Evolutionary conservation across 1,140 invertebrate species (phyloP), one percentile per base, ranked within the genome.

Genomic region (Caerostris extrusa): DNA sequence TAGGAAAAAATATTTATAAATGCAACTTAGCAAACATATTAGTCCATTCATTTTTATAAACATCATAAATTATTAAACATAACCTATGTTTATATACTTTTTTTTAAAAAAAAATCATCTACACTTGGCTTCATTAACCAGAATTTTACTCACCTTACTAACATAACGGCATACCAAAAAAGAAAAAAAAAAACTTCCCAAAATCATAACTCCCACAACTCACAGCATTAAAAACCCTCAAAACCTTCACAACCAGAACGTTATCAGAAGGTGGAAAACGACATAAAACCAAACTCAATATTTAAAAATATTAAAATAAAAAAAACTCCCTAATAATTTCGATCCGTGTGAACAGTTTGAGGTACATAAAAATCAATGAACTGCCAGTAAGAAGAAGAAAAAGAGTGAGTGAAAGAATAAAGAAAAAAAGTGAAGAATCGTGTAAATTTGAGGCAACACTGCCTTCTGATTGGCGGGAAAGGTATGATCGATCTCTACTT

Each of bases 311-410:
- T 34, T 34, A 1, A 34, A 34, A 34, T 1, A 34, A 34, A 34
- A 34, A 34, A 34, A 34, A 34, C 34, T 34, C 34, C 34, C 34
- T 64, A 19, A 14, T 87, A 4, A 87, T 67, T 87, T 64, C 85
- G 34, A 87, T 87, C 34, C 85, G 85, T 87, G 56, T 87, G 71
- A 77, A 77, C 71, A 77, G n/a, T 87, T 61, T 87, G 19, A 8
- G n/a, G 34, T 34, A n/a, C 60, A 64, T 87, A 87, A 87, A 87
- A 87, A 87, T 87, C 85, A 87, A 87, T 87, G 85, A 61, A 61
- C 60, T 77, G 19, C 85, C 12, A 7, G 19, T 34, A 19, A 8
- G 5, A 87, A 87, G 64, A 64, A 83, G n/a, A 55, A 57, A 64
- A 17, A 5, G 61, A 64, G 61, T 14, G 17, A 77, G 69, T 34